These are phyloP conservation scores for Pentalonia nigronervosa DNA, from an alignment of 1,140 invertebrate genomes.

Conservation along the genomic window DNA sequence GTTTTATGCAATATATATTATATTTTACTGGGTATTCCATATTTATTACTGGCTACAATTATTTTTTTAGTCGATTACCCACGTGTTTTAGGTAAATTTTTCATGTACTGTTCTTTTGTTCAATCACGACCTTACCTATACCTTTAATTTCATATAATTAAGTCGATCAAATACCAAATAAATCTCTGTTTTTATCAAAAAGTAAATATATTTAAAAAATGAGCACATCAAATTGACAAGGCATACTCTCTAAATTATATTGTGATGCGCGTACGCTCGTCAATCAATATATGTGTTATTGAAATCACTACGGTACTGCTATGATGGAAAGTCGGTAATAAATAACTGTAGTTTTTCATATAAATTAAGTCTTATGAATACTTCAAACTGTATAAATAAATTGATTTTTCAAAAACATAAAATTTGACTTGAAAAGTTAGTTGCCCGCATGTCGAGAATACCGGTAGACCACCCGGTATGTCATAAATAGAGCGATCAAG, in stretches of 20 bases:
- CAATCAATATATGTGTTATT: not conserved
- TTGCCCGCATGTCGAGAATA: not conserved
- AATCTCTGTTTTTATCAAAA: not conserved
- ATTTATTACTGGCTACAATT: not conserved
- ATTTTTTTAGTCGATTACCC: not conserved
- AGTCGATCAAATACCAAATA: not conserved
- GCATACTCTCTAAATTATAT: rapidly evolving
- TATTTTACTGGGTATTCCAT: not conserved
- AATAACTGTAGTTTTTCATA: not conserved
- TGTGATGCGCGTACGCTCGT: rapidly evolving
- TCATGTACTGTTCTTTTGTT: too few species aligned
- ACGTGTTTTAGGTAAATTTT: too few species aligned
- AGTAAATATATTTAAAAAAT: not conserved
- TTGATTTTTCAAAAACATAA: not conserved
- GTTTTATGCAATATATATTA: not conserved
- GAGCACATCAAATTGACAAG: not conserved
- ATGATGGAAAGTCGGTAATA: not conserved
- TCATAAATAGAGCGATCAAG: not conserved
- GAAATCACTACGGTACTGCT: not conserved
- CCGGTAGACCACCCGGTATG: not conserved
- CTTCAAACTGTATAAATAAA: too few species aligned
- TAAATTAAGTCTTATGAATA: not conserved
- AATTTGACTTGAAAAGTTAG: not conserved
- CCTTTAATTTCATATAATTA: too few species aligned
- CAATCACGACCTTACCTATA: too few species aligned